Conservation (phyloP, 2,888 invertebrate genomes). For the Drosophila prostipennis region DNA sequence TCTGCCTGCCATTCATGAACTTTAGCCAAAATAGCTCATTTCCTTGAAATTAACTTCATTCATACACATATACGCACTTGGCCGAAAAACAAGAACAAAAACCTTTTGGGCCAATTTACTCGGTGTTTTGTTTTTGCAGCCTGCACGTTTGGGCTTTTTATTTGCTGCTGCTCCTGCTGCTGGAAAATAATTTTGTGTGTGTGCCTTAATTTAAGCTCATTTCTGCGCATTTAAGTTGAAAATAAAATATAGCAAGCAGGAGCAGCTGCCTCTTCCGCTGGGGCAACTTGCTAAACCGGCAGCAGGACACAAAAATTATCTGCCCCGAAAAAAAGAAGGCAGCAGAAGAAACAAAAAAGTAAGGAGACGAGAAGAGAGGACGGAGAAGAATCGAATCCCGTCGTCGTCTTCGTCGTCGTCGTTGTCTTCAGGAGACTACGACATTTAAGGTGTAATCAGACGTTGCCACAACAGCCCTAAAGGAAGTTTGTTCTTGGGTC, state of each 20-base stretch:
- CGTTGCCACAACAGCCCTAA: conserved; percentile 67
- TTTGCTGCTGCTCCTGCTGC: conserved; percentile 56
- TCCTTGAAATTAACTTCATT: conserved; percentile 74
- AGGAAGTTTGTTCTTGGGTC: conserved; percentile 59
- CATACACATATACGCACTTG: conserved; percentile 50
- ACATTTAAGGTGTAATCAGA: conserved; percentile 78
- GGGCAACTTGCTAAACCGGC: conserved; percentile 61
- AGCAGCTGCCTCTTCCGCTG: conserved; percentile 67
- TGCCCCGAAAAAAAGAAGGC: conserved; percentile 61
- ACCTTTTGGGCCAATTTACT: conserved; percentile 70
- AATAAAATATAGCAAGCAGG: conserved; percentile 62
- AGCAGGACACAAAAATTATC: conserved; percentile 73
- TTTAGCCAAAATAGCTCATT: conserved; percentile 69
- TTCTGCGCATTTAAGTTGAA: conserved; percentile 78
- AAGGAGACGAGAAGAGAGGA: background rate
- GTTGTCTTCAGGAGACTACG: conserved; percentile 42
- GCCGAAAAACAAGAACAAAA: conserved; percentile 11
- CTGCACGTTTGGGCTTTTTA: conserved; percentile 75
- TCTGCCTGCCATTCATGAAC: conserved; percentile 52
- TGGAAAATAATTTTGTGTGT: conserved; percentile 74
- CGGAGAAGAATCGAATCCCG: conserved; percentile 3
- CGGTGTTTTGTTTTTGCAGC: conserved; percentile 48
- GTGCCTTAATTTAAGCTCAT: conserved; percentile 79
- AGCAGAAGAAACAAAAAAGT: conserved; percentile 21
- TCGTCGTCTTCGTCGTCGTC: conserved; percentile 8